Evolutionary conservation across 2,797 vertebrate genomes (phyloP).

Genomic region (Eulemur mongoz): DNA sequence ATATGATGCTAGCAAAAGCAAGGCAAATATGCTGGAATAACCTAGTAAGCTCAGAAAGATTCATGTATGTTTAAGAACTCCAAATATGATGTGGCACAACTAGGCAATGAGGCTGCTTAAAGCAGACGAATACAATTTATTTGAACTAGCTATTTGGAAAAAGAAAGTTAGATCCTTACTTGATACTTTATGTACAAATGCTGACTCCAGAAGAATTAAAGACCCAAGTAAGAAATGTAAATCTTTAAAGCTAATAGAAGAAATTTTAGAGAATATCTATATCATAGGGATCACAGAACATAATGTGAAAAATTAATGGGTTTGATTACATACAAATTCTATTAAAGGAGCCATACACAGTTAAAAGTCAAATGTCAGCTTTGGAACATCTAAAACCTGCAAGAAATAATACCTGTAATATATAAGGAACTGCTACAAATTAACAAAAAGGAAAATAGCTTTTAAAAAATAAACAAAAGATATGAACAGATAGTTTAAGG

Average conservation of each 20-base stretch:
- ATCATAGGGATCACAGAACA: background rate
- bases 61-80: background rate
- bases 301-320: background rate
- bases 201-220: background rate
- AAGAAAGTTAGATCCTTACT: background rate
- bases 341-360: background rate
- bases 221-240: background rate
- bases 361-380: conserved; percentile 2
- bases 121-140: background rate
- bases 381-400: conserved; percentile 14
- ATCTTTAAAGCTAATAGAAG: background rate
- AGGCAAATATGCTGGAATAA: background rate
- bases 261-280: background rate
- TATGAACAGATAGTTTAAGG: background rate
- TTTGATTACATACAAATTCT: conserved; percentile 26
- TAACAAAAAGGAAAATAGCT: background rate
- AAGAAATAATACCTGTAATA: background rate
- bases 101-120: background rate
- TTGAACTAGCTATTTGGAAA: background rate
- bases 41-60: background rate
- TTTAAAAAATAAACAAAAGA: conserved; percentile 37
- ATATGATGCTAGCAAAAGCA: background rate
- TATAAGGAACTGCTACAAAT: background rate
- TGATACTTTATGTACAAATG: background rate
- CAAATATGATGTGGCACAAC: background rate